These are phyloP conservation scores for Sminthurides aquaticus DNA, from an alignment of 2,888 invertebrate species.

Conservation along the genomic window DNA sequence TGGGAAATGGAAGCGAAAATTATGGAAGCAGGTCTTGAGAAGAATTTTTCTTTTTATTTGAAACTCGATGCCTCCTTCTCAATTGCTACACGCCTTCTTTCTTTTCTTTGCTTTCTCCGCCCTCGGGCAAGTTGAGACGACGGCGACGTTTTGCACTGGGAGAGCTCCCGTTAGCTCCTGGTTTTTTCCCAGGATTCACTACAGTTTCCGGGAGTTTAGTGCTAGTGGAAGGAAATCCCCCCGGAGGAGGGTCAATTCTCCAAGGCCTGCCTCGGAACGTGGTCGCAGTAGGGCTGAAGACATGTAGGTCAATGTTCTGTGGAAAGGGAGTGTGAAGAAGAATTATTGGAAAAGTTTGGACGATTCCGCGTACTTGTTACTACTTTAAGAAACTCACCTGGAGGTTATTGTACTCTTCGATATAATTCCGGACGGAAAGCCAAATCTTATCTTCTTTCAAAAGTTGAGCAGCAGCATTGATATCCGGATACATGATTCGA, in stretches of 20 bases:
- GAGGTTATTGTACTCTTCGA: conserved; percentile 49
- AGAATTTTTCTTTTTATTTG: no score
- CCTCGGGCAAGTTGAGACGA: conserved; percentile 3
- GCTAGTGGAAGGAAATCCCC: not conserved
- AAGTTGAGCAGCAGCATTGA: conserved; percentile 54
- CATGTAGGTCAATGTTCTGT: conserved; percentile 51
- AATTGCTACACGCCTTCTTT: not conserved
- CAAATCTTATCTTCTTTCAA: conserved; percentile 52
- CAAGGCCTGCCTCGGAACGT: conserved; percentile 7
- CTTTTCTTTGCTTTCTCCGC: not conserved
- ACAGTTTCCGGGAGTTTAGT: not conserved
- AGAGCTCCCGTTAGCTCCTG: not conserved
- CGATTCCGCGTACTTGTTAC: no score
- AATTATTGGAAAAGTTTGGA: no score
- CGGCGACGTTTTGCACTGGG: conserved; percentile 19
- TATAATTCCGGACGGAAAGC: conserved; percentile 50
- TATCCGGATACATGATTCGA: conserved; percentile 60
- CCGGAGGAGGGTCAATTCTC: not conserved
- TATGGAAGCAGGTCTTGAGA: not conserved
- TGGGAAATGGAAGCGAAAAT: no score
- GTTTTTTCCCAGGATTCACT: not conserved
- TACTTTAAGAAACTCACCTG: conserved; percentile 43
- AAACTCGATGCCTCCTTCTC: no score
- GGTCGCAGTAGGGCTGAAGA: conserved; percentile 51
- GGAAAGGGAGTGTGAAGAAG: conserved; percentile 25